phyloP scores from a whole-genome alignment of 2,113 vertebrate genomes.

The Aviceda subcristata region DNA sequence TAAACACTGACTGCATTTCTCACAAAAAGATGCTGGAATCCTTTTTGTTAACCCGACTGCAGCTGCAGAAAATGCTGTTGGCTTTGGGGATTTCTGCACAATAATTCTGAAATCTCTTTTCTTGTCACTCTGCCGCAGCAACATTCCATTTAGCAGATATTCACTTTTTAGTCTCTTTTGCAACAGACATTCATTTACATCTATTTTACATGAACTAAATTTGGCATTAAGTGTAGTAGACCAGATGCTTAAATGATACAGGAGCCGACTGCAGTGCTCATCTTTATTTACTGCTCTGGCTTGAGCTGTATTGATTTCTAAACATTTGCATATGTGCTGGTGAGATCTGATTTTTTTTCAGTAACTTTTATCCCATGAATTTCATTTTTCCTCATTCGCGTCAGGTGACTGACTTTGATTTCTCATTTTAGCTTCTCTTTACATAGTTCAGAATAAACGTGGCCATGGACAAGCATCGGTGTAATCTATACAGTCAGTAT shows the following conservation, averaged over 20 bases:
- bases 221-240: conserved; percentile 42
- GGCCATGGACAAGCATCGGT: not conserved
- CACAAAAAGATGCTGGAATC: not conserved
- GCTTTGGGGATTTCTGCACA: not conserved
- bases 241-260: conserved; percentile 45
- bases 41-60: not conserved
- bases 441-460: not conserved
- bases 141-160: not conserved
- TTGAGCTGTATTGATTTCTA: conserved; percentile 13
- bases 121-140: not conserved
- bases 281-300: conserved; percentile 43
- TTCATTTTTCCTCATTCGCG: not conserved
- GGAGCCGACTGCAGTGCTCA: not conserved
- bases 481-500: not conserved
- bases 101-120: not conserved
- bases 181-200: conserved; percentile 49
- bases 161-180: conserved; percentile 26
- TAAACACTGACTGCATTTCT: not conserved
- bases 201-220: conserved; percentile 58
- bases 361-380: not conserved
- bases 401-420: not conserved
- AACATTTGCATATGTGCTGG: conserved; percentile 18
- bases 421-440: not conserved
- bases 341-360: not conserved
- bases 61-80: conserved; percentile 2